Percentiles rank a stretch among this genome's conserved stretches.
phyloP scores from a whole-genome alignment of 2,888 invertebrate genomes.

The Copidosoma aretas region DNA sequence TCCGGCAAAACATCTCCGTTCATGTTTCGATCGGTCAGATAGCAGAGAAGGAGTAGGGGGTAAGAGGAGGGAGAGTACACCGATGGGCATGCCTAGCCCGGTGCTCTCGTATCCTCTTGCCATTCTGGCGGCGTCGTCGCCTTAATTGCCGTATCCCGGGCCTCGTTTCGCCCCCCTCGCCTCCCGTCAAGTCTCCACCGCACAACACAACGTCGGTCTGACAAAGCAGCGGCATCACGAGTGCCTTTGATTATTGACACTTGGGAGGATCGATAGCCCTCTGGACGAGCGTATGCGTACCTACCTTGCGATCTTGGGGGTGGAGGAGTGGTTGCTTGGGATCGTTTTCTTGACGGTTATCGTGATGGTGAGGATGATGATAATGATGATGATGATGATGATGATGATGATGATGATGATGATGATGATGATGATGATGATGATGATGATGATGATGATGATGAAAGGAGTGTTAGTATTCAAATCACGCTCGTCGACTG shows the following conservation, averaged over 20 bases:
- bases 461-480: too few species aligned
- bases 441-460: too few species aligned
- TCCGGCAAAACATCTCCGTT: too few species aligned
- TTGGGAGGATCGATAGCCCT: background rate
- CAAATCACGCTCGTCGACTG: too few species aligned
- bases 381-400: too few species aligned
- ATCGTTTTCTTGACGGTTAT: too few species aligned
- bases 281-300: background rate
- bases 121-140: constrained; percentile 3
- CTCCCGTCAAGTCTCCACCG: background rate
- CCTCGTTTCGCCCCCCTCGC: background rate
- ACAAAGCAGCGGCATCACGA: background rate
- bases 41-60: background rate
- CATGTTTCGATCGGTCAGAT: background rate
- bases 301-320: too few species aligned
- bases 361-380: too few species aligned
- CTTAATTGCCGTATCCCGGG: constrained; percentile 25
- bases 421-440: too few species aligned
- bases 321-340: too few species aligned
- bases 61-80: background rate
- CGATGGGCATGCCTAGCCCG: background rate
- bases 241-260: background rate
- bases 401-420: too few species aligned
- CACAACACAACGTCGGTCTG: background rate
- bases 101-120: constrained; percentile 10